Conservation (phyloP, 2,797 vertebrate species). For the Sylvilagus floridanus region DNA sequence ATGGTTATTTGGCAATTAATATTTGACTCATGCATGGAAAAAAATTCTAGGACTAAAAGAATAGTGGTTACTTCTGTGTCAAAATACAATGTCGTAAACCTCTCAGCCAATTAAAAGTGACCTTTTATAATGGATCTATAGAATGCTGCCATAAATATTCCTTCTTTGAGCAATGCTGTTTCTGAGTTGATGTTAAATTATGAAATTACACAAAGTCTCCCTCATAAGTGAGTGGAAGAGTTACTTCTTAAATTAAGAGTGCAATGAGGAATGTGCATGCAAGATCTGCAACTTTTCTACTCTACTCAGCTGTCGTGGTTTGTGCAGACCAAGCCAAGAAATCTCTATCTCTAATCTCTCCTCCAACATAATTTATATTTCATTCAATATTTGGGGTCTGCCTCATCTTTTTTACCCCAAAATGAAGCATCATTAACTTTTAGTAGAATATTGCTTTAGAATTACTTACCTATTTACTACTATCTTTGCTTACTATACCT, state of each 20-base stretch:
- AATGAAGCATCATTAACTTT: not conserved
- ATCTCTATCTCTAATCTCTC: not conserved
- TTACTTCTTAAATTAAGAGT: not conserved
- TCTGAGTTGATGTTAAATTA: not conserved
- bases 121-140: not conserved
- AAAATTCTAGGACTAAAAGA: not conserved
- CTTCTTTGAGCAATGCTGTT: not conserved
- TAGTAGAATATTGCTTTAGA: not conserved
- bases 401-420: not conserved
- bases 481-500: not conserved
- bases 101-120: not conserved
- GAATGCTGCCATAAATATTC: not conserved
- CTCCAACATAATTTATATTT: not conserved
- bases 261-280: not conserved
- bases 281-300: not conserved
- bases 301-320: not conserved
- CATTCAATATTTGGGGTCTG: not conserved
- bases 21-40: not conserved
- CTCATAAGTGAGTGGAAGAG: not conserved
- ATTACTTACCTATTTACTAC: not conserved
- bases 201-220: not conserved
- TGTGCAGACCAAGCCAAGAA: not conserved
- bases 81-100: constrained; percentile 13
- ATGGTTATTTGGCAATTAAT: not conserved
- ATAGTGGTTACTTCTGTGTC: not conserved